Conservation (phyloP, 2,888 invertebrate species). For the Leptinotarsa haldemani region DNA sequence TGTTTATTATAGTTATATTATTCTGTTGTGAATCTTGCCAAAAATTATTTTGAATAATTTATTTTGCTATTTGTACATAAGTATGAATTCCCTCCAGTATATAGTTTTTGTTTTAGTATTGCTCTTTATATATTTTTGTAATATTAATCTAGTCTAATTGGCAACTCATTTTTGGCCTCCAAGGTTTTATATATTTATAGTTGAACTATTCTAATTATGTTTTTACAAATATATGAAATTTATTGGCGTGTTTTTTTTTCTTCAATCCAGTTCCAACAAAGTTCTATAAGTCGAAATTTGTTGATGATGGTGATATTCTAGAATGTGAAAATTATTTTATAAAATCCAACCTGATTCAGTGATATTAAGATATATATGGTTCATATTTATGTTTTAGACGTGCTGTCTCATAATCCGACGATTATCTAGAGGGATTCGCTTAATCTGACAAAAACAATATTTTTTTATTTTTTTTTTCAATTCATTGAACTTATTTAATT, state of each 20-base stretch:
- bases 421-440: too few species aligned
- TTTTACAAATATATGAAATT: constrained; percentile 9
- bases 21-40: constrained; percentile 20
- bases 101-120: constrained; percentile 5
- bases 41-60: constrained; percentile 9
- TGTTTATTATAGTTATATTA: constrained; percentile 12
- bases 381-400: too few species aligned
- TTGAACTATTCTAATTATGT: constrained; percentile 14
- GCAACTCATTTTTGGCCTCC: background rate
- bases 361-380: too few species aligned
- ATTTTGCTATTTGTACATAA: constrained; percentile 15
- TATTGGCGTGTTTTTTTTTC: background rate
- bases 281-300: background rate
- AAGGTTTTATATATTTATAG: constrained; percentile 12
- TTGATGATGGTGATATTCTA: too few species aligned
- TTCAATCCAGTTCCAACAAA: background rate
- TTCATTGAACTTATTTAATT: too few species aligned
- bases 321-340: too few species aligned
- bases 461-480: too few species aligned
- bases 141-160: constrained; percentile 23
- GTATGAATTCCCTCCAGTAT: constrained; percentile 16
- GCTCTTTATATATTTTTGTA: constrained; percentile 24
- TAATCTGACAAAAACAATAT: too few species aligned
- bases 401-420: too few species aligned
- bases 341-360: too few species aligned